Conservation (phyloP, 2,797 vertebrate species). For the Gadopsis marmoratus region DNA sequence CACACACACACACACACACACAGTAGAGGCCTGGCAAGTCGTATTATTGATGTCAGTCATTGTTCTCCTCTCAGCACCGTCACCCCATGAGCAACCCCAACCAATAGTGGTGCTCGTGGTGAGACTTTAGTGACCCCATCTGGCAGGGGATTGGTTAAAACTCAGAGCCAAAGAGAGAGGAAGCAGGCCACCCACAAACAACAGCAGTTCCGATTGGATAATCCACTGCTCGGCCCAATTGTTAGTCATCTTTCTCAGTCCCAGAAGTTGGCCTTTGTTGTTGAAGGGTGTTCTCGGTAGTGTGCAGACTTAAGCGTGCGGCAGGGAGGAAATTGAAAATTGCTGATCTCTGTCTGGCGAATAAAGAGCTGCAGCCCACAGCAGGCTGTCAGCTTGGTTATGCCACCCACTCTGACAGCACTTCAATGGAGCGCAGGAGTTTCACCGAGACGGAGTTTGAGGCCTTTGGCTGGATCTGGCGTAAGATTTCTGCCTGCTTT, state of each 20-base stretch:
- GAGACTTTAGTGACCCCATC: slow-evolving; percentile 82
- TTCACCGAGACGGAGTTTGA: slow-evolving; percentile 43
- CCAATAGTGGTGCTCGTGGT: slow-evolving; percentile 70
- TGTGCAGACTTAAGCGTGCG: slow-evolving; percentile 62
- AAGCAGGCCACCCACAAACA: slow-evolving; percentile 74
- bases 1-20: slow-evolving; percentile 25
- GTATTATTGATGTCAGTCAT: slow-evolving; percentile 57
- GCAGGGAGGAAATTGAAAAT: slow-evolving; percentile 75
- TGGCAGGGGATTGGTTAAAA: slow-evolving; percentile 78
- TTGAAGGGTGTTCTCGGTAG: slow-evolving; percentile 47
- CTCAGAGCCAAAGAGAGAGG: slow-evolving; percentile 31
- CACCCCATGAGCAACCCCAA: slow-evolving; percentile 46
- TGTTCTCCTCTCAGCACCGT: slow-evolving; percentile 40
- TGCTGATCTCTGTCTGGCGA: slow-evolving; percentile 72
- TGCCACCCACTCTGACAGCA: slow-evolving; percentile 76
- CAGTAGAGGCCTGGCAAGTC: slow-evolving; percentile 8
- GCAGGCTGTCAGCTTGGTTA: slow-evolving; percentile 64
- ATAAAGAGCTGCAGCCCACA: slow-evolving; percentile 74
- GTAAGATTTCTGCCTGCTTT: slow-evolving; percentile 41
- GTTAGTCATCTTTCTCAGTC: slow-evolving; percentile 58
- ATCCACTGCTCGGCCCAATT: slow-evolving; percentile 45
- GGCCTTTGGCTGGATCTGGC: slow-evolving; percentile 62
- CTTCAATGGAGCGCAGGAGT: slow-evolving; percentile 48
- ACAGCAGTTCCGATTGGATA: slow-evolving; percentile 69
- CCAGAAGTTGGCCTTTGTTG: slow-evolving; percentile 62